Conservation (phyloP, 1,140 invertebrate species). For the Schmidtea mediterranea region DNA sequence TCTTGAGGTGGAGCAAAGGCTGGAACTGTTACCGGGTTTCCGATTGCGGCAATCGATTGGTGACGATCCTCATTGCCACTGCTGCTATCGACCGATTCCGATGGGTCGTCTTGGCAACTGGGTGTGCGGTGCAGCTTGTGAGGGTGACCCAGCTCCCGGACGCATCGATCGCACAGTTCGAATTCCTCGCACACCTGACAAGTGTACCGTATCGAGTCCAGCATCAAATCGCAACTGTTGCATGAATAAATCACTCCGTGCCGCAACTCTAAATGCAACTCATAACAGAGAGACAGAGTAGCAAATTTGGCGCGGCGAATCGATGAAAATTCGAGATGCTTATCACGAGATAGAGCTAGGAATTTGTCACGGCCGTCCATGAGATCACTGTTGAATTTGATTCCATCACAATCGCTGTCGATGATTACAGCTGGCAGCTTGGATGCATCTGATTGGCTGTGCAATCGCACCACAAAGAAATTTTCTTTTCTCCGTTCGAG, state of each 20-base stretch:
- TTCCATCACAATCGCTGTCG: constrained; percentile 67
- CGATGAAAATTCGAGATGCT: constrained; percentile 95
- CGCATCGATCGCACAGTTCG: constrained; percentile 78
- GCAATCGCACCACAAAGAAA: background rate
- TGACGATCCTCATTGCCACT: background rate
- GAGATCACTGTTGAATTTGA: constrained; percentile 64
- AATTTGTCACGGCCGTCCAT: constrained; percentile 99
- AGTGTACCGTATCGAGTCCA: constrained; percentile 62
- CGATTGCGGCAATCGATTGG: too few species aligned
- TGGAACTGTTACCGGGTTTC: too few species aligned
- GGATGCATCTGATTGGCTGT: background rate
- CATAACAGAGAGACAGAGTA: constrained; percentile 83
- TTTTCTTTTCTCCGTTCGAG: background rate
- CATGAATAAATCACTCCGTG: constrained; percentile 98
- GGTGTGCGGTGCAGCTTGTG: too few species aligned
- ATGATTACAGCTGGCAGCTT: constrained; percentile 25
- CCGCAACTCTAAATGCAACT: constrained; percentile 70
- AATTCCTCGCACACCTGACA: constrained; percentile 92
- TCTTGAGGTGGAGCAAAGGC: background rate
- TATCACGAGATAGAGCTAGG: constrained; percentile 78
- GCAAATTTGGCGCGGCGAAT: constrained; percentile 74
- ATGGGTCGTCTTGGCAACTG: too few species aligned
- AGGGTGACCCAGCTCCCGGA: constrained; percentile 60
- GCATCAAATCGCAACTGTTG: constrained; percentile 75
- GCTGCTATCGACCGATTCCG: background rate